These are phyloP conservation scores for Pluvialis apricaria DNA, from an alignment of 2,113 vertebrate species.

Conservation along the genomic window DNA sequence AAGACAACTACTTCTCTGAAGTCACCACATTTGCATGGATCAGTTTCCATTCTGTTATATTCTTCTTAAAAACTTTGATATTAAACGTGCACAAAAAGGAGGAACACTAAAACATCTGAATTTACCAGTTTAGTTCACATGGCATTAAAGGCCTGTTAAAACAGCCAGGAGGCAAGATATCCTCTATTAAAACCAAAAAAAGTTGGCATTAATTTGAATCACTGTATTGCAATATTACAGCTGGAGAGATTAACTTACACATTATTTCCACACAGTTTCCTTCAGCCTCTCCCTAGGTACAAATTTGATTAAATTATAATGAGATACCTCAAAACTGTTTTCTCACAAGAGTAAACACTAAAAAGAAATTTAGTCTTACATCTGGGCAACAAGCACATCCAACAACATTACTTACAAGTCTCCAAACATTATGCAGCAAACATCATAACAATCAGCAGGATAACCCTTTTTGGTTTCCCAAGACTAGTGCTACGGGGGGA, in stretches of 20 bases:
- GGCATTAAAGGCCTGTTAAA: background rate
- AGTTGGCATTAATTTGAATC: constrained; percentile 33
- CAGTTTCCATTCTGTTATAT: background rate
- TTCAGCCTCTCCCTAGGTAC: constrained; percentile 45
- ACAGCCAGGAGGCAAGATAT: background rate
- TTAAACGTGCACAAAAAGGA: background rate
- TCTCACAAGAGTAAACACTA: constrained; percentile 24
- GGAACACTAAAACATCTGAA: background rate
- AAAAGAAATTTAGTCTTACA: constrained; percentile 14
- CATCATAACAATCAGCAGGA: background rate
- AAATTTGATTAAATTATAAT: constrained; percentile 50
- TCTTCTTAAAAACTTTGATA: background rate
- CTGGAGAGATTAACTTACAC: constrained; percentile 12
- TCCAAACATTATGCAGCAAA: background rate
- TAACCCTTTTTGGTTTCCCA: background rate
- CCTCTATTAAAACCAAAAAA: background rate
- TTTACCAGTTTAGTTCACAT: constrained; percentile 1
- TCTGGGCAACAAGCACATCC: background rate
- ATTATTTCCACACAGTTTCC: constrained; percentile 22
- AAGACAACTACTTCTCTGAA: background rate
- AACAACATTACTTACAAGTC: background rate
- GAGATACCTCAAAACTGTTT: constrained; percentile 31
- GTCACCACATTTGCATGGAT: background rate
- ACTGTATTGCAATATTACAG: background rate
- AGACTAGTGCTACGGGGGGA: background rate